Evolutionary conservation across 2,113 vertebrate species (phyloP).

Genomic region (Pleuronectes platessa): DNA sequence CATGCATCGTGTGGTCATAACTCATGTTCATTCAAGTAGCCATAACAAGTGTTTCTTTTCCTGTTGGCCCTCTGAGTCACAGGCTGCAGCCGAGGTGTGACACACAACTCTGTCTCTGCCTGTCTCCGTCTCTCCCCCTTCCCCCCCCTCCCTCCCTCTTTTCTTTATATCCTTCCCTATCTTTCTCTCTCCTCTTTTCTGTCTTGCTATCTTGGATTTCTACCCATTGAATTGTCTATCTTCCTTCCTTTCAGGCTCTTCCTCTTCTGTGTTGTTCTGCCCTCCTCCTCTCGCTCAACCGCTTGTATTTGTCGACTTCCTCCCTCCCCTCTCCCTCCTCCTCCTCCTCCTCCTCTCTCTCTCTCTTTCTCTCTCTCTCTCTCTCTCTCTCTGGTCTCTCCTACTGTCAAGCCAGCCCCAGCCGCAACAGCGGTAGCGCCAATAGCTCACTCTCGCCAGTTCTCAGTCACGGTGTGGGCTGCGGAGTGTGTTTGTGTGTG

Average conservation of each 20-base stretch:
- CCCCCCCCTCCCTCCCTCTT: constrained; percentile 3
- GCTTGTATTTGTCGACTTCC: constrained; percentile 59
- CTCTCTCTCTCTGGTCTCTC: constrained; percentile 9
- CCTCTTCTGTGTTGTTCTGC: constrained; percentile 55
- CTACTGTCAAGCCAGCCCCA: constrained; percentile 65
- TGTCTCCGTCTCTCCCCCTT: not conserved
- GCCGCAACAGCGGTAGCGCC: constrained; percentile 56
- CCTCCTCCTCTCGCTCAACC: constrained; percentile 41
- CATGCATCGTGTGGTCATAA: constrained; percentile 5
- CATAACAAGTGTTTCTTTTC: constrained; percentile 68
- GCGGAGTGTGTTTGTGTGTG: constrained; percentile 44
- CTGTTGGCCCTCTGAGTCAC: constrained; percentile 76
- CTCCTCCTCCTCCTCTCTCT: constrained; percentile 5
- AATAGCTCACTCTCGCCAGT: constrained; percentile 59
- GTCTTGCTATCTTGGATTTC: constrained; percentile 54
- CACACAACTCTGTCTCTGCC: constrained; percentile 53
- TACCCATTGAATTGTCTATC: constrained; percentile 63
- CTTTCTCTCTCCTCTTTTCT: constrained; percentile 58
- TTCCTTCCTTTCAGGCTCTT: constrained; percentile 69
- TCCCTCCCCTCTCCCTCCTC: constrained; percentile 58
- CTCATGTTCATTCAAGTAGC: constrained; percentile 65
- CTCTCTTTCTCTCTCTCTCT: constrained; percentile 16
- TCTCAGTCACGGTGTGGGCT: constrained; percentile 65
- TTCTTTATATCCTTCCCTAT: constrained; percentile 9
- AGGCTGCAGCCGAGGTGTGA: constrained; percentile 70